phyloP scores from a whole-genome alignment of 2,113 vertebrate genomes.

The Telmatochromis sp. region DNA sequence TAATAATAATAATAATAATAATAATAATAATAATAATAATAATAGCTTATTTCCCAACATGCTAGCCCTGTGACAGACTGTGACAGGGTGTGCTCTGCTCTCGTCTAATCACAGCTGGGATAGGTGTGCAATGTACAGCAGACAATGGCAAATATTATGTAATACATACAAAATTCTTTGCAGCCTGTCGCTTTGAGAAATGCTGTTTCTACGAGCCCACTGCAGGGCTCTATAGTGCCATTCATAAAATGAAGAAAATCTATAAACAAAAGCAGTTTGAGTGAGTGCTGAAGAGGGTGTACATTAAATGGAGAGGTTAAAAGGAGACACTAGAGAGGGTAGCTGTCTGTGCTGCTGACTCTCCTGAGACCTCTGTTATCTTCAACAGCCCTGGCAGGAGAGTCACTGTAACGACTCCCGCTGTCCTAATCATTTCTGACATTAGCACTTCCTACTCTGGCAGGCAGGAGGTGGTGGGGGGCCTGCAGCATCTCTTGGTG shows the following conservation, averaged over 20 bases:
- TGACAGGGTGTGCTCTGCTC: background rate
- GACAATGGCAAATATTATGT: rapidly evolving
- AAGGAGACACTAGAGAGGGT: background rate
- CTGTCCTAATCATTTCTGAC: conserved; percentile 39
- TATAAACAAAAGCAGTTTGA: background rate
- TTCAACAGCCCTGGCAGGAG: conserved; percentile 23
- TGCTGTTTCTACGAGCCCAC: background rate
- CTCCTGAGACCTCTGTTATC: conserved; percentile 11
- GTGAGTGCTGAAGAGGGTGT: background rate
- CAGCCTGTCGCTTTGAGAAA: background rate
- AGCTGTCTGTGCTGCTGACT: background rate
- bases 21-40: background rate
- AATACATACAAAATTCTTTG: background rate
- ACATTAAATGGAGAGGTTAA: background rate
- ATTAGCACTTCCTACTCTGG: conserved; percentile 26
- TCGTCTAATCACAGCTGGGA: background rate
- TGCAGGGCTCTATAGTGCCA: background rate
- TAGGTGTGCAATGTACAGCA: background rate
- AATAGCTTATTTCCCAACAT: background rate
- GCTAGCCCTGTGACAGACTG: background rate
- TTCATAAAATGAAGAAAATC: background rate
- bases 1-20: too few species aligned
- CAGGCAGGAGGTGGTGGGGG: background rate
- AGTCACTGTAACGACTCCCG: background rate
- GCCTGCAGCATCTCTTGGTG: background rate